Conservation (phyloP, 2,888 invertebrate species). For the Sarcophaga variegata region DNA sequence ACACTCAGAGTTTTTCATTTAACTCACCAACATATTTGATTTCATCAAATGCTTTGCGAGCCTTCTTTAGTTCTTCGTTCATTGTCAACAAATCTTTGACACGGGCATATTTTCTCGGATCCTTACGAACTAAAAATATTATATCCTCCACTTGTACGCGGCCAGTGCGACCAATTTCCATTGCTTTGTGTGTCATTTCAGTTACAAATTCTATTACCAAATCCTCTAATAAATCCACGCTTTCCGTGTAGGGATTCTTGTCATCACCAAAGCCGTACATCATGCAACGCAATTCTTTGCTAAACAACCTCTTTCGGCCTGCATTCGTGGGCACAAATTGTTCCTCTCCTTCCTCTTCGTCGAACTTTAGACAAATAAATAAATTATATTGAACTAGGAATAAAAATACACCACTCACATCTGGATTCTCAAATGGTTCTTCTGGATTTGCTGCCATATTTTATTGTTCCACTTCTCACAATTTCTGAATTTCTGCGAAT, state of each 20-base stretch:
- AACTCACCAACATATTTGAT: slow-evolving; percentile 95
- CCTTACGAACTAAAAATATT: slow-evolving; percentile 97
- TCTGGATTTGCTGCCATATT: slow-evolving; percentile 75
- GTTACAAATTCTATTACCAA: slow-evolving; percentile 98
- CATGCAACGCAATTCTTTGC: slow-evolving; percentile 97
- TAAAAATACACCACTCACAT: slow-evolving; percentile 72
- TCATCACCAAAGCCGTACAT: slow-evolving; percentile 99
- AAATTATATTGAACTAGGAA: background rate
- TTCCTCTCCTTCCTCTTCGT: slow-evolving; percentile 86
- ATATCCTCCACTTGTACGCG: slow-evolving; percentile 99
- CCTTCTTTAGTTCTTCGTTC: slow-evolving; percentile 99
- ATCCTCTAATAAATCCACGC: slow-evolving; percentile 98
- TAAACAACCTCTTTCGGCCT: slow-evolving; percentile 92
- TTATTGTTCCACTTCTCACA: background rate
- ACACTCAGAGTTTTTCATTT: background rate
- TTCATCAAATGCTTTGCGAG: slow-evolving; percentile 99
- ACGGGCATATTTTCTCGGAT: slow-evolving; percentile 97
- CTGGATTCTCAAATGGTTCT: slow-evolving; percentile 77
- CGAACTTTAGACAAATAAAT: slow-evolving; percentile 74
- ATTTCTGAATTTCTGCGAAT: too few species aligned
- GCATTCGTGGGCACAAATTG: slow-evolving; percentile 87
- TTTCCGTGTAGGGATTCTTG: slow-evolving; percentile 99
- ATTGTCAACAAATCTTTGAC: slow-evolving; percentile 98
- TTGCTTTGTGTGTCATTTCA: slow-evolving; percentile 96
- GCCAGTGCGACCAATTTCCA: slow-evolving; percentile 98